Conservation (phyloP, 2,113 vertebrate genomes). For the Aegotheles bennettii region DNA sequence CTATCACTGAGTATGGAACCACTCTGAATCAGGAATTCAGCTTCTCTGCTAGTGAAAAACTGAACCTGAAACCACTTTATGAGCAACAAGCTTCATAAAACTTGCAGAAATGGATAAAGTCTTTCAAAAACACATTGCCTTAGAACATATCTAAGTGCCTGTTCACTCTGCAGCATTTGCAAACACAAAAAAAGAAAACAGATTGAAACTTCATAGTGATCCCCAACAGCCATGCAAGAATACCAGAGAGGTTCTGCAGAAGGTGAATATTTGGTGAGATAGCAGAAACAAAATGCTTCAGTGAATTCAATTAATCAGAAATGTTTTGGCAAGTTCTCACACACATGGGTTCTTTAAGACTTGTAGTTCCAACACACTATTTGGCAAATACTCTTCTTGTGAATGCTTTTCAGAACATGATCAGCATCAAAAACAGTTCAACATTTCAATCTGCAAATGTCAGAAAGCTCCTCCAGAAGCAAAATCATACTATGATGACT, state of each 20-base stretch:
- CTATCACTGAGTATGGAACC: neutral
- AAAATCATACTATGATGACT: neutral
- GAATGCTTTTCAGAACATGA: neutral
- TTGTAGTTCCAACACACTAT: neutral
- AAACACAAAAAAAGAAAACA: neutral
- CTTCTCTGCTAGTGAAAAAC: neutral
- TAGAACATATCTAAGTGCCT: neutral
- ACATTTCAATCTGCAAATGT: neutral
- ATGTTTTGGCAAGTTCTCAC: neutral
- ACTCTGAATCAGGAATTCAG: neutral
- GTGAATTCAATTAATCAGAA: neutral
- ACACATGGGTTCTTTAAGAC: neutral
- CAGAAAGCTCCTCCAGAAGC: neutral
- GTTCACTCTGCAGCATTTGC: neutral
- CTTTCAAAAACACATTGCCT: neutral
- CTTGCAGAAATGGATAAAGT: neutral
- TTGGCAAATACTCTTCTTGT: neutral
- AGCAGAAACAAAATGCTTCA: neutral
- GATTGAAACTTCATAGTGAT: neutral
- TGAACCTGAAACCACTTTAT: neutral
- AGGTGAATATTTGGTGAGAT: constrained; percentile 1
- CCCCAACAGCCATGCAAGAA: neutral
- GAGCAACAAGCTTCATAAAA: neutral
- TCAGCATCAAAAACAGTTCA: neutral
- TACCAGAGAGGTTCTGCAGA: neutral